Percentiles rank a stretch among this genome's conserved stretches.
These are phyloP conservation scores for Lasioglossum morio DNA, from an alignment of 2,888 invertebrate genomes.

Conservation along the genomic window DNA sequence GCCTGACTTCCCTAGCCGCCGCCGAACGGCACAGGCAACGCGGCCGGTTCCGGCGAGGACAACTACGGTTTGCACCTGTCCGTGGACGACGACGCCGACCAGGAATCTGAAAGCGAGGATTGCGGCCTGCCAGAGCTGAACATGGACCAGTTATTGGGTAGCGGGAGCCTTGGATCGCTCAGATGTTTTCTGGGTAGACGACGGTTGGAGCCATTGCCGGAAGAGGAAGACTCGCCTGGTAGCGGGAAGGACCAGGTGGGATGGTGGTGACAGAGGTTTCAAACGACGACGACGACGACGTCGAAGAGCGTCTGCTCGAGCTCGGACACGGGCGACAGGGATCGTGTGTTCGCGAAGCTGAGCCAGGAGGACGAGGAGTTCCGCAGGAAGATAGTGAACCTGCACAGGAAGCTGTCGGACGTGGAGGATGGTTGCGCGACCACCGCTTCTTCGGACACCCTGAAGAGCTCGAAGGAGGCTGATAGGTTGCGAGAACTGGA, in stretches of 20 bases:
- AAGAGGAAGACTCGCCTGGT: slow-evolving; percentile 90
- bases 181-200: slow-evolving; percentile 87
- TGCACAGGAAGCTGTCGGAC: slow-evolving; percentile 80
- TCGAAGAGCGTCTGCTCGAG: slow-evolving; percentile 68
- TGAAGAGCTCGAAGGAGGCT: slow-evolving; percentile 52
- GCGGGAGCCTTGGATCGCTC: slow-evolving; percentile 78
- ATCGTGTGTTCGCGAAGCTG: slow-evolving; percentile 77
- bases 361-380: slow-evolving; percentile 82
- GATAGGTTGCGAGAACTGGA: slow-evolving; percentile 70
- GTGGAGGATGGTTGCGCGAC: slow-evolving; percentile 63
- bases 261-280: slow-evolving; percentile 84
- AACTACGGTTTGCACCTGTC: slow-evolving; percentile 79
- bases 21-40: slow-evolving; percentile 75
- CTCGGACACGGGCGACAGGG: slow-evolving; percentile 69
- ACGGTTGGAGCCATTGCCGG: slow-evolving; percentile 92
- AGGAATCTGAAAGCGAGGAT: slow-evolving; percentile 82
- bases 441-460: slow-evolving; percentile 20
- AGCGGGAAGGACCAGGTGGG: slow-evolving; percentile 81
- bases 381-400: slow-evolving; percentile 81
- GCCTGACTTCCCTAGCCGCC: slow-evolving; percentile 84
- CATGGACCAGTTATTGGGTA: slow-evolving; percentile 81
- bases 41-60: slow-evolving; percentile 75
- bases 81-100: slow-evolving; percentile 89
- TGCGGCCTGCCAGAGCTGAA: slow-evolving; percentile 79
- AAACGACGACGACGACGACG: slow-evolving; percentile 73